Percentiles rank a stretch among this genome's conserved stretches.
These are phyloP conservation scores for Eupristina koningsbergeri DNA, from an alignment of 1,140 invertebrate genomes.

Conservation along the genomic window DNA sequence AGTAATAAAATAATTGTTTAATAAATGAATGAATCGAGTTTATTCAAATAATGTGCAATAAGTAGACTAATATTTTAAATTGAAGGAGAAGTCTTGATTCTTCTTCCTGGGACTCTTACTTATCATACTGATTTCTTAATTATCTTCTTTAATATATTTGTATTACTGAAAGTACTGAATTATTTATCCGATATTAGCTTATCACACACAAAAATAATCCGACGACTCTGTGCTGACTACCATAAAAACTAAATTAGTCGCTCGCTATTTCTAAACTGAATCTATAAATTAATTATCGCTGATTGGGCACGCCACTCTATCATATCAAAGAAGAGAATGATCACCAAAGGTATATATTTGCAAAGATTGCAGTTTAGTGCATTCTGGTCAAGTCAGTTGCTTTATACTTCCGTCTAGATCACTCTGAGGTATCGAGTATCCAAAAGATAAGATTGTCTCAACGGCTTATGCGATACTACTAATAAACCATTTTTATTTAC, in stretches of 20 bases:
- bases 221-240: no score
- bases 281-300: neutral
- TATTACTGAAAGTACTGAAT: neutral
- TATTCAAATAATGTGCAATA: neutral
- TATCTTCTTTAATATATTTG: neutral
- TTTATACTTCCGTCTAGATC: conserved; percentile 11
- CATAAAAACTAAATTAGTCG: neutral
- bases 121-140: neutral
- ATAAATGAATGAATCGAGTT: neutral
- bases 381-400: neutral
- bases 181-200: neutral
- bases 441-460: neutral
- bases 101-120: neutral
- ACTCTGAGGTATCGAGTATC: neutral
- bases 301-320: neutral
- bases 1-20: neutral
- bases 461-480: neutral
- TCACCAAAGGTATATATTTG: neutral
- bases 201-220: neutral
- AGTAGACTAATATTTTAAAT: neutral
- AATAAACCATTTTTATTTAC: neutral
- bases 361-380: neutral
- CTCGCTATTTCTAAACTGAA: neutral
- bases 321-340: neutral
- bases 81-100: neutral